Conservation (phyloP, 2,888 invertebrate species). For the Drosophila pegasa region DNA sequence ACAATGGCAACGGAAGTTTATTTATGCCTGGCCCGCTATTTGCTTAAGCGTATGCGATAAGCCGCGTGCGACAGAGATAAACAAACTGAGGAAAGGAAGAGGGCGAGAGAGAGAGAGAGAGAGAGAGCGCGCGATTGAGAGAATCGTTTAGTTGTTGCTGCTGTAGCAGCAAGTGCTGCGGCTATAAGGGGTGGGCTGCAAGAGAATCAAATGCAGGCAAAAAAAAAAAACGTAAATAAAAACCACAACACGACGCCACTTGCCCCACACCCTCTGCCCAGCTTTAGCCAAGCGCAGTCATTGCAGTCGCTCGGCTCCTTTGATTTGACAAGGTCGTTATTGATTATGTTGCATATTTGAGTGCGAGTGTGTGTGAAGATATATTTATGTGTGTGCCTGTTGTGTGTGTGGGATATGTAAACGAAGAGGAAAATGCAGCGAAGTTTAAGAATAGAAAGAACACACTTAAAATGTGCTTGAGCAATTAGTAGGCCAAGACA, state of each 20-base stretch:
- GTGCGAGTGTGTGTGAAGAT: neutral
- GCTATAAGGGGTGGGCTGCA: conserved; percentile 22
- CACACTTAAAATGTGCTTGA: neutral
- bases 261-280: neutral
- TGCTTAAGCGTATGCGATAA: conserved; percentile 74
- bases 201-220: conserved; percentile 7
- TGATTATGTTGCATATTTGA: conserved; percentile 45
- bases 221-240: neutral
- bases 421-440: neutral
- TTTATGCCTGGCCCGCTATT: conserved; percentile 73
- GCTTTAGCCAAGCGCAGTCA: conserved; percentile 12
- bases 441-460: neutral
- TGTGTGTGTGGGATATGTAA: conserved; percentile 1
- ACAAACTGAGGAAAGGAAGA: neutral
- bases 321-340: conserved; percentile 73
- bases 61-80: conserved; percentile 25
- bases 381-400: neutral
- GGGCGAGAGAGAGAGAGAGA: neutral
- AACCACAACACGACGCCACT: conserved; percentile 10
- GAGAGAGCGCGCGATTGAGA: neutral
- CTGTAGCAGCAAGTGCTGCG: conserved; percentile 46
- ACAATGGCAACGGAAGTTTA: conserved; percentile 74
- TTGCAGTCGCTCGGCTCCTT: conserved; percentile 41
- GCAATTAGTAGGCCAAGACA: neutral
- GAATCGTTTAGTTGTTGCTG: conserved; percentile 23